Percentiles rank a stretch among this genome's conserved stretches.
Evolutionary conservation across 1,140 invertebrate genomes (phyloP).

Genomic region (Plectus sambesii): DNA sequence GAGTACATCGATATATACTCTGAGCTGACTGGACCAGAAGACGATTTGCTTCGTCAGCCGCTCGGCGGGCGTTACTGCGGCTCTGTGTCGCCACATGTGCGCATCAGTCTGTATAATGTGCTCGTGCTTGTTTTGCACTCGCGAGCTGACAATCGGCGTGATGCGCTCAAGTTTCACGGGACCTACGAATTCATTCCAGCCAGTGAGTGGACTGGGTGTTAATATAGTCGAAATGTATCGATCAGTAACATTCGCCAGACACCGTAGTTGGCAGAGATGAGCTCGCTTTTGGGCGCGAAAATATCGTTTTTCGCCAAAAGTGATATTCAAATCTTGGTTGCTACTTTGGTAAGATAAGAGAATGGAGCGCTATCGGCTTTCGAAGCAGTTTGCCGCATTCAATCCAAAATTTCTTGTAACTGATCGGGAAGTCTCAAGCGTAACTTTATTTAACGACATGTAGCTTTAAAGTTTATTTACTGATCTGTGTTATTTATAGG

Average conservation of each 20-base stretch:
- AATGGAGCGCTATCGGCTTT: too few species aligned
- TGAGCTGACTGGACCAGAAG: slow-evolving; percentile 63
- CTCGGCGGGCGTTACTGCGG: slow-evolving; percentile 95
- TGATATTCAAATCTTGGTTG: too few species aligned
- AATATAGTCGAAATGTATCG: too few species aligned
- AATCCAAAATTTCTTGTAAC: slow-evolving; percentile 8
- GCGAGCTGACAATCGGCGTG: slow-evolving; percentile 65
- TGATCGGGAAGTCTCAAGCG: slow-evolving; percentile 9
- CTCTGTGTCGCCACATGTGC: slow-evolving; percentile 70
- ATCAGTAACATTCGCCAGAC: too few species aligned
- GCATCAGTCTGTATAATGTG: slow-evolving; percentile 74
- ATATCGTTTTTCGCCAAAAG: too few species aligned
- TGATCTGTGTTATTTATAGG: too few species aligned
- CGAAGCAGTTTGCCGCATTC: too few species aligned
- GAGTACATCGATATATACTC: slow-evolving; percentile 58
- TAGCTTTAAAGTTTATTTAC: too few species aligned
- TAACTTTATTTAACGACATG: slow-evolving; percentile 49
- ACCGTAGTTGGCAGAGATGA: too few species aligned
- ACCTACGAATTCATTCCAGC: slow-evolving; percentile 83
- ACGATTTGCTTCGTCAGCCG: slow-evolving; percentile 76
- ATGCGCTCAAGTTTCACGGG: slow-evolving; percentile 73
- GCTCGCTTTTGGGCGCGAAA: too few species aligned
- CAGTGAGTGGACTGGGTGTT: slow-evolving; percentile 61
- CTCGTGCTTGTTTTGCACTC: slow-evolving; percentile 90
- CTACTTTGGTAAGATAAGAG: too few species aligned